Conservation (phyloP, 30 jellyfish, hydroid and myxozoan genomes). For the Aurelia aurita region DNA sequence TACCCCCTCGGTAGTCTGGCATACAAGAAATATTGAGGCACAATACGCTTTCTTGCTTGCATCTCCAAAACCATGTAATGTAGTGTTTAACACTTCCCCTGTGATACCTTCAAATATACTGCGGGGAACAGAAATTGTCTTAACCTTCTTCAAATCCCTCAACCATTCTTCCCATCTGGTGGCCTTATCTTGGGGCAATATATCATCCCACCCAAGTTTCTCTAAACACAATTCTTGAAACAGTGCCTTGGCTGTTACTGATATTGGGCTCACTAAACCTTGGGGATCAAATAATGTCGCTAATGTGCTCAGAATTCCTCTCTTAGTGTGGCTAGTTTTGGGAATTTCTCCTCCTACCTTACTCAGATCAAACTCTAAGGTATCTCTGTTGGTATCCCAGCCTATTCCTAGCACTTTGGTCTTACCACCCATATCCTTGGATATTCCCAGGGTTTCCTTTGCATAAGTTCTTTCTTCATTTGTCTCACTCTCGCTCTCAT, state of each 20-base stretch:
- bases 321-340: constrained; percentile 36
- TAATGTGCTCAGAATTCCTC: constrained; percentile 32
- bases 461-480: constrained; percentile 32
- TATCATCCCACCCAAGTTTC: constrained; percentile 32
- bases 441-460: constrained; percentile 46
- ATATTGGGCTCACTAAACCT: constrained; percentile 52
- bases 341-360: neutral
- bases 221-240: constrained; percentile 58
- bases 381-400: constrained; percentile 58
- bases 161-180: constrained; percentile 54
- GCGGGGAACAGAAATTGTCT: constrained; percentile 22
- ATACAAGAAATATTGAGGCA: too few relatives aligned
- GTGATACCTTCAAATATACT: constrained; percentile 10
- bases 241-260: constrained; percentile 47
- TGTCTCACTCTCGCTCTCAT: constrained; percentile 6
- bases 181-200: constrained; percentile 26
- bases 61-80: constrained; percentile 62
- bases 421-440: constrained; percentile 46
- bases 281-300: constrained; percentile 63
- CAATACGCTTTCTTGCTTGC: constrained; percentile 54
- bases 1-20: constrained; percentile 25
- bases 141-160: constrained; percentile 18
- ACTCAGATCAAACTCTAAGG: constrained; percentile 35
- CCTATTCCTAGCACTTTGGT: constrained; percentile 62
- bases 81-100: constrained; percentile 23